A percentile compares a stretch with the other conserved stretches of the same genome.
Conservation (phyloP, 2,113 vertebrate genomes). For the Tragelaphus buxtoni region DNA sequence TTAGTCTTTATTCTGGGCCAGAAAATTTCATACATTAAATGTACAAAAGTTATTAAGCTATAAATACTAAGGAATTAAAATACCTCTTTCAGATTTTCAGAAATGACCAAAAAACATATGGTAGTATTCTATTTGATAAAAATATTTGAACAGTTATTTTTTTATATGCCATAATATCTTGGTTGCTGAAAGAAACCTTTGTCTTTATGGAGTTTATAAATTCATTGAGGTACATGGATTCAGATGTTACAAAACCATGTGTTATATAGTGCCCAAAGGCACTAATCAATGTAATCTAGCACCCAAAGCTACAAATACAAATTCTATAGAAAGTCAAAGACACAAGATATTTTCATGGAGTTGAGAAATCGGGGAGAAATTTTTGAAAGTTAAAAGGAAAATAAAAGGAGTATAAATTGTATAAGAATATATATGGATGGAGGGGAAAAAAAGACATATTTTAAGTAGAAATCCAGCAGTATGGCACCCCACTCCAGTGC, state of each 20-base stretch:
- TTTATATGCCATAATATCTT: background rate
- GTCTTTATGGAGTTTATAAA: background rate
- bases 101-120: background rate
- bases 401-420: background rate
- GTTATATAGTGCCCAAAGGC: background rate
- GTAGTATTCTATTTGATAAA: background rate
- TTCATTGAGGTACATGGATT: background rate
- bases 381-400: background rate
- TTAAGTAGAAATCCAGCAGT: background rate
- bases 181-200: background rate
- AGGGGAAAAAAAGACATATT: accelerated
- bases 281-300: background rate
- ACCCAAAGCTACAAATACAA: background rate
- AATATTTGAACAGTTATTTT: background rate
- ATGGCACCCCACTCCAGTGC: background rate
- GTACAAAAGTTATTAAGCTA: background rate
- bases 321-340: background rate
- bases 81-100: background rate
- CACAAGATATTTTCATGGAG: background rate
- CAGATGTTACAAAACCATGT: background rate
- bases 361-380: background rate
- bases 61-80: conserved; percentile 22
- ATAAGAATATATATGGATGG: background rate
- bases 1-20: background rate
- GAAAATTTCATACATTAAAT: background rate